Base-by-base conservation (phyloP, 2,888 invertebrate genomes). In the Rhamphomyia laevipes region DNA sequence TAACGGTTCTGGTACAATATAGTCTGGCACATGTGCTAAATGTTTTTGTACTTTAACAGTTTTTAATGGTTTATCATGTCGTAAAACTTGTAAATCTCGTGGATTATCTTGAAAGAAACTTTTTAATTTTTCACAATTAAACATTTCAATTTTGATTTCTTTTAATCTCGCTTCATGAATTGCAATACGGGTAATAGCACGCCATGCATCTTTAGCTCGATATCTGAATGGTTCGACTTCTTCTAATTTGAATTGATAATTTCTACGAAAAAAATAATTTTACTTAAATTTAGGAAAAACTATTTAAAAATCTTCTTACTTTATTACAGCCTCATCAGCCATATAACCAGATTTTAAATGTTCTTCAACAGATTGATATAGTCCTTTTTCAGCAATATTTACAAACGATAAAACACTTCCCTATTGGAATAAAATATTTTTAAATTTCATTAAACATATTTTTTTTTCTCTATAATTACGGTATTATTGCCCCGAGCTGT, bases 181-280 rank as follows among this genome's bases (percentile, higher is more conserved):
- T 0, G 95, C 94, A 52, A 92, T 85, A 60, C 86, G 81, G 0
- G 97, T 97, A 10, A 95, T 91, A 1, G 94, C 88, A 61, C 87
- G 81, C 86, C 95, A 88, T 4, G 94, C 97, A 74, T 99, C 97
- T 63, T 86, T 81, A 0, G 96, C 87, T 57, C 99, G 77, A 72
- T 99, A 96, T 54, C 89, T 77, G 69, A 99, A 97, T 0, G 95
- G 88, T 66, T 97, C 96, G 45, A 99, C 86, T 72, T 99, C 95
- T 54, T 93, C 88, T 68, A 97, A 75, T 60, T 87, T 88, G 66
- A 99, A 96, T 64, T 92, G 84, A 71, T 94, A 99, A 49, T 89
- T 86, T 67, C 87, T 89, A 59, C 57, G 68, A 55, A 48, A 49
- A 46, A 47, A 38, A 23, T 10, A 48, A 27, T 30, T 23, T 13